phyloP scores from a whole-genome alignment of 2,888 invertebrate species.

The Stegana nigrithorax region DNA sequence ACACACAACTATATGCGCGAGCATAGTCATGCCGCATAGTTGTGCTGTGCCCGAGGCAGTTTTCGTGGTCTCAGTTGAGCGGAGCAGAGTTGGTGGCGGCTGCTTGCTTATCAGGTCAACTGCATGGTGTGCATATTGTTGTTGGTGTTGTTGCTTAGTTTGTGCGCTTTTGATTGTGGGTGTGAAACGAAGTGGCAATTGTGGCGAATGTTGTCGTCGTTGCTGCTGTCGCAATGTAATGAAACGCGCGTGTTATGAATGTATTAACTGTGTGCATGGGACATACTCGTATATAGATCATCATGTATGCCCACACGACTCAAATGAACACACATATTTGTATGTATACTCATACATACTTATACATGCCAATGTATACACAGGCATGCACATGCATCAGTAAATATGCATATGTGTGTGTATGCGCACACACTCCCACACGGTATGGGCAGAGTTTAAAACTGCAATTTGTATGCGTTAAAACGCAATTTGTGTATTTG shows the following conservation, averaged over 20 bases:
- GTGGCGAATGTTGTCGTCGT: constrained; percentile 16
- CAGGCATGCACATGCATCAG: neutral
- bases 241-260: constrained; percentile 1
- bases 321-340: neutral
- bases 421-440: constrained; percentile 16
- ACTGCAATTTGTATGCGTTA: constrained; percentile 60
- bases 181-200: constrained; percentile 42
- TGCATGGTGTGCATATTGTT: neutral
- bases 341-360: neutral
- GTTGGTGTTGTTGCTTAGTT: neutral
- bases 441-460: constrained; percentile 22
- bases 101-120: constrained; percentile 19
- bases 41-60: neutral
- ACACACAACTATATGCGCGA: no score
- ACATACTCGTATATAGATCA: no score
- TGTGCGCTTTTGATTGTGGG: neutral
- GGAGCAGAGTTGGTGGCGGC: no score
- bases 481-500: constrained; percentile 62
- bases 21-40: no score
- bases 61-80: no score
- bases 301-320: neutral
- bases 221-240: neutral
- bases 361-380: no score
- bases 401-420: neutral
- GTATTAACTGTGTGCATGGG: neutral